These are phyloP conservation scores for Thamnophis elegans DNA, from an alignment of 2,797 vertebrate species.

Conservation along the genomic window DNA sequence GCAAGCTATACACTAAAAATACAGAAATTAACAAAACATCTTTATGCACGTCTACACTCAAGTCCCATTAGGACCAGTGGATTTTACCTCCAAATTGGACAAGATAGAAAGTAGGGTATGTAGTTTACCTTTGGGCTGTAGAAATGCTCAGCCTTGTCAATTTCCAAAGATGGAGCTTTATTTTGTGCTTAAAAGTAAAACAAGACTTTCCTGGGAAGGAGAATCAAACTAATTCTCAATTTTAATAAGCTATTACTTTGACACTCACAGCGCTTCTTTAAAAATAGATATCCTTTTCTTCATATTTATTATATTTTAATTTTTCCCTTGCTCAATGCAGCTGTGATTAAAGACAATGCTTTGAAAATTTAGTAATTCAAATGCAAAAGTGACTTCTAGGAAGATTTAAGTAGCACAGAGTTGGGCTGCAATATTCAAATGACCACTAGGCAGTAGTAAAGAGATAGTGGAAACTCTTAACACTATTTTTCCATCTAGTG, in stretches of 20 bases:
- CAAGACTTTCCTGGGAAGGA: neutral
- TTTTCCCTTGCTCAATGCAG: neutral
- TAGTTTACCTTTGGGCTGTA: conserved; percentile 13
- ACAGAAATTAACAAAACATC: neutral
- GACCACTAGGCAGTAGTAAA: neutral
- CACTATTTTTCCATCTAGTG: neutral
- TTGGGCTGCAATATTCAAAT: neutral
- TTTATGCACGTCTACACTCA: neutral
- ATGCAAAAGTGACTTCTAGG: rapidly evolving
- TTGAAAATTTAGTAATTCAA: neutral
- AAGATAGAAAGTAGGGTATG: neutral
- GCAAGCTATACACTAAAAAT: neutral
- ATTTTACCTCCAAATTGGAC: neutral
- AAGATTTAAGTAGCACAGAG: neutral
- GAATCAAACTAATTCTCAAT: neutral
- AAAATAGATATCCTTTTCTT: neutral
- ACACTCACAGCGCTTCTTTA: neutral
- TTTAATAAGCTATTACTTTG: neutral
- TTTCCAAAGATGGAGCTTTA: neutral
- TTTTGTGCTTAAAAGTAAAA: no score
- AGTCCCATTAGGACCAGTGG: neutral
- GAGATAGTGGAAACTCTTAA: neutral
- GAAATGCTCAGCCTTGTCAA: conserved; percentile 3
- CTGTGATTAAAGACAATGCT: neutral
- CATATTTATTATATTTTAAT: neutral